A percentile compares a stretch with the other conserved stretches of the same genome.
phyloP scores from a whole-genome alignment of 2,888 invertebrate genomes.

The Limulus polyphemus region DNA sequence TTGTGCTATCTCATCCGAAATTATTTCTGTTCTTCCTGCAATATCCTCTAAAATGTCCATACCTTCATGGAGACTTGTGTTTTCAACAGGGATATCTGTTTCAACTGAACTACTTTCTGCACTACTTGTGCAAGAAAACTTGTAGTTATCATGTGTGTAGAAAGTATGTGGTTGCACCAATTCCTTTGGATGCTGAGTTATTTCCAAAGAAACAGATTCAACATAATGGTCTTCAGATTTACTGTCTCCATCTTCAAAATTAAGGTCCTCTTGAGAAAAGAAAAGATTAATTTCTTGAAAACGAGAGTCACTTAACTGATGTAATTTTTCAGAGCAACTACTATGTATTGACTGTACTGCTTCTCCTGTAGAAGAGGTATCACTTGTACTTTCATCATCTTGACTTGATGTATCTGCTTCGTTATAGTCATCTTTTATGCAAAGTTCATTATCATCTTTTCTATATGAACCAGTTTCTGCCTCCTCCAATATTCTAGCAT shows the following conservation, averaged over 20 bases:
- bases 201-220: conserved; percentile 11
- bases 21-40: conserved; percentile 18
- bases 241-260: conserved; percentile 17
- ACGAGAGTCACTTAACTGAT: conserved; percentile 18
- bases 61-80: conserved; percentile 17
- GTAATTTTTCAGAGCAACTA: conserved; percentile 18
- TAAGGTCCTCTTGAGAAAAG: conserved; percentile 20
- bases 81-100: conserved; percentile 6
- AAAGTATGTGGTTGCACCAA: not conserved
- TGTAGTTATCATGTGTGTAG: not conserved
- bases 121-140: not conserved
- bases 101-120: not conserved
- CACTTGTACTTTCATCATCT: conserved; percentile 11
- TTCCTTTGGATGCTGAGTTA: conserved; percentile 4
- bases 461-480: too few species aligned
- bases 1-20: conserved; percentile 20
- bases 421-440: too few species aligned
- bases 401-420: conserved; percentile 1
- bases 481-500: too few species aligned
- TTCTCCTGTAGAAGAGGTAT: conserved; percentile 18
- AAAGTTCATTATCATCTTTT: too few species aligned
- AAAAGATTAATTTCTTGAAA: conserved; percentile 20
- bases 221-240: not conserved
- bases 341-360: conserved; percentile 14
- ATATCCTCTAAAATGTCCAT: conserved; percentile 20